Evolutionary conservation across 2,888 invertebrate species (phyloP).

Genomic region (Druceiella hillmani): DNA sequence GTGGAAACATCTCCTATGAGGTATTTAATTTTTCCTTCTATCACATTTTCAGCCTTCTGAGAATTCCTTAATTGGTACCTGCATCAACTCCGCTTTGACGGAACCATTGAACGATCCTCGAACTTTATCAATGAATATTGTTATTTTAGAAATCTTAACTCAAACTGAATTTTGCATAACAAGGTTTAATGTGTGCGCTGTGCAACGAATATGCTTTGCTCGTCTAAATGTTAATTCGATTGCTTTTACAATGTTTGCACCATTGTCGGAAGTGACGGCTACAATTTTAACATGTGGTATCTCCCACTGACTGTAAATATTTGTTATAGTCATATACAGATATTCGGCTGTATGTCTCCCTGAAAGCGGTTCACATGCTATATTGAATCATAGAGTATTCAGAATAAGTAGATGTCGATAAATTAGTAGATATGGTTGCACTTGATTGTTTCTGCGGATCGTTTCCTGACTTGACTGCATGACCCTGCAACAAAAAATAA

Average conservation of each 20-base stretch:
- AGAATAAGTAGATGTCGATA: no score
- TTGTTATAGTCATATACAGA: conserved; percentile 11
- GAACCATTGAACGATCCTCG: conserved; percentile 26
- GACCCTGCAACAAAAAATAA: no score
- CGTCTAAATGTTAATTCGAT: conserved; percentile 24
- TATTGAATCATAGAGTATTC: no score
- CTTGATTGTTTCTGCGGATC: no score
- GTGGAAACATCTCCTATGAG: conserved; percentile 27
- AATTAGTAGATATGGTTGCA: no score
- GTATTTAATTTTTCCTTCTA: conserved; percentile 25
- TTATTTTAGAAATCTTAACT: conserved; percentile 18
- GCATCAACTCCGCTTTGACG: conserved; percentile 25
- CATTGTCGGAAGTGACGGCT: conserved; percentile 23
- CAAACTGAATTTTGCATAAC: conserved; percentile 24
- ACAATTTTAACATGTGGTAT: conserved; percentile 22
- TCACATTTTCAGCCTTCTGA: conserved; percentile 23
- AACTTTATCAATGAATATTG: conserved; percentile 25
- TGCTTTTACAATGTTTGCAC: conserved; percentile 23
- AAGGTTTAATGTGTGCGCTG: conserved; percentile 26
- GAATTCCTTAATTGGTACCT: conserved; percentile 24
- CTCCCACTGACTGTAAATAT: conserved; percentile 23
- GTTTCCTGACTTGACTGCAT: no score
- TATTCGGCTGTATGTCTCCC: conserved; percentile 24
- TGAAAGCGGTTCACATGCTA: conserved; percentile 23
- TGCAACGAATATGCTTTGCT: conserved; percentile 25